Base-by-base conservation (phyloP, 2,113 vertebrate genomes). In the Mesitornis unicolor region DNA sequence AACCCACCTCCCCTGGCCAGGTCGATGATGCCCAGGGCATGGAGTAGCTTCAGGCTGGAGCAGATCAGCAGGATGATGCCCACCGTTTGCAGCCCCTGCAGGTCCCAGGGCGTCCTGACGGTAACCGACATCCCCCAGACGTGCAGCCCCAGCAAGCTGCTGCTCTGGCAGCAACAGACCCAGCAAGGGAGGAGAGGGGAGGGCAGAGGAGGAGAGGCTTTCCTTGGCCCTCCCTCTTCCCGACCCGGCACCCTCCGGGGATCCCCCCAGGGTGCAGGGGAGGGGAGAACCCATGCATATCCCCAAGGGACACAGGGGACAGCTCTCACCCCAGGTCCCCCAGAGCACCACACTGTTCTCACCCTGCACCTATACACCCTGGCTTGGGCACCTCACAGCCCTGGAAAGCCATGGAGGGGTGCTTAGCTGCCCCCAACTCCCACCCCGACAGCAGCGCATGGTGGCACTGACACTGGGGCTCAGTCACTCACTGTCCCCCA, bases 11-110 rank as follows among this genome's bases (percentile, higher is more conserved):
- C 68, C 76, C 68, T 56, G 63, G 71, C 3, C 45, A 95, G 80
- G 81, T 87, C 29, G 50, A 94, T 95, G 90, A 95, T 89, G 76
- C 92, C 90, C 80, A 93, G 50, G 35, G 59, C 76, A 51, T 89
- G 92, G 19, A 96, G 87, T 26, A 94, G 91, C 87, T 94, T 94
- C 90, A 93, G 80, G 80, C 80, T 87, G 87, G 92, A 93, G 87
- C 68, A 93, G 76, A 96, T 76, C 92, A 96, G 87, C 81, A 93
- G 87, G 77, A 94, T 94, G 87, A 95, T 77, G 84, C 84, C 94
- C 87, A 95, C 90, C 2, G n/a, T 91, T 87, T 91, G 87, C 73
- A 95, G 81, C 31, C 84, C 87, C 64, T 94, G 90, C 7, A 33
- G 81, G 47, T 94, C 92, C 92, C 94, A 95, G 40, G 31, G 54